phyloP scores from a whole-genome alignment of 2,797 vertebrate species.

The Tachyglossus aculeatus region DNA sequence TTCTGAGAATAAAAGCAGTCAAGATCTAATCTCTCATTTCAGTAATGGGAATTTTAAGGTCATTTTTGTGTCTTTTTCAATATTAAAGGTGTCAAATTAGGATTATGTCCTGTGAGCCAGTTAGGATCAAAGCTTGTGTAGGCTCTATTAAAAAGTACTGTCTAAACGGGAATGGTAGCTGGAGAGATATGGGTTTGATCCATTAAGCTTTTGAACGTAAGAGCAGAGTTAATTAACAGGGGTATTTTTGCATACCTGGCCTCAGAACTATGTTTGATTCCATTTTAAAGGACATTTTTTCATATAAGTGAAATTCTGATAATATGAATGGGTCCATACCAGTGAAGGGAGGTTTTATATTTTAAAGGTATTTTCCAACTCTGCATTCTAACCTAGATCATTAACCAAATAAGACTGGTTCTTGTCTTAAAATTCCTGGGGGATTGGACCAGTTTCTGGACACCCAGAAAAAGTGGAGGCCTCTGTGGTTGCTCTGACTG shows the following conservation, averaged over 20 bases:
- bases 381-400: background rate
- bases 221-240: slow-evolving; percentile 65
- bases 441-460: background rate
- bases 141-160: slow-evolving; percentile 37
- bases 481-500: no score
- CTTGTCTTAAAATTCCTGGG: background rate
- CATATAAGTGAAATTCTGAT: slow-evolving; percentile 48
- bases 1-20: slow-evolving; percentile 34
- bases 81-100: slow-evolving; percentile 59
- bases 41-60: slow-evolving; percentile 41
- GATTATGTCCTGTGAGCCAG: slow-evolving; percentile 50
- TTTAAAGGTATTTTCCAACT: slow-evolving; percentile 1
- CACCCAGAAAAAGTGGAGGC: no score
- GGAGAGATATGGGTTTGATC: slow-evolving; percentile 53
- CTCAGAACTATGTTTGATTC: slow-evolving; percentile 50
- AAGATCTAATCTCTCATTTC: slow-evolving; percentile 46
- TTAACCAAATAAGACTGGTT: background rate
- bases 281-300: slow-evolving; percentile 48
- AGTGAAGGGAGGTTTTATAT: background rate
- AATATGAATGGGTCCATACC: background rate
- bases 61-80: slow-evolving; percentile 50
- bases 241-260: slow-evolving; percentile 53
- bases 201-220: slow-evolving; percentile 61
- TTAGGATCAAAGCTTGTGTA: slow-evolving; percentile 61
- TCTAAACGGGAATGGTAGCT: slow-evolving; percentile 59